These are phyloP conservation scores for Nesoenas mayeri DNA, from an alignment of 2,113 vertebrate species.

Conservation along the genomic window DNA sequence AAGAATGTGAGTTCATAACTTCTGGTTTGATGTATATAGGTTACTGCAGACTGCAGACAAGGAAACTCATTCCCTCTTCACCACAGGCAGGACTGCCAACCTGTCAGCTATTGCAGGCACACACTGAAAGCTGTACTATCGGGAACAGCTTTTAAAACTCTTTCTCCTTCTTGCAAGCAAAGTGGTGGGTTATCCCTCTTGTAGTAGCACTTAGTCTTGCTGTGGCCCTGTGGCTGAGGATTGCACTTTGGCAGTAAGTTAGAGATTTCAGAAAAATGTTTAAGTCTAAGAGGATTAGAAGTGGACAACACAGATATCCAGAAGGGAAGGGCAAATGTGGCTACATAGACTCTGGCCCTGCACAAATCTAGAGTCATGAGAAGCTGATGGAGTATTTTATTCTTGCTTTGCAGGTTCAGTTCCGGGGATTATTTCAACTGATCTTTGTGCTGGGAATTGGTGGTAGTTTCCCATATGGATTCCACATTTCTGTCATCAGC, in stretches of 20 bases:
- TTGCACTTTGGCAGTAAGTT: not conserved
- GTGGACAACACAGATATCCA: not conserved
- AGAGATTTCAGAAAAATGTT: not conserved
- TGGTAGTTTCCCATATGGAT: slow-evolving; percentile 86
- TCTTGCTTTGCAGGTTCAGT: slow-evolving; percentile 55
- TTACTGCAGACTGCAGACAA: not conserved
- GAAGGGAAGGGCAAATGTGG: not conserved
- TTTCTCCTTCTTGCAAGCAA: not conserved
- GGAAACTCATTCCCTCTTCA: not conserved
- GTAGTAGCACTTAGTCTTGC: not conserved
- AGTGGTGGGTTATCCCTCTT: not conserved
- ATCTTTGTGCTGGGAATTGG: slow-evolving; percentile 81
- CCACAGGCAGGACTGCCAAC: not conserved
- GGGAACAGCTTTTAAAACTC: not conserved
- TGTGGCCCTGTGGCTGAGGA: not conserved
- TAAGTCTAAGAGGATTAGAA: not conserved
- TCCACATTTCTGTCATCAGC: slow-evolving; percentile 82
- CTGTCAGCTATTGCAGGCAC: not conserved
- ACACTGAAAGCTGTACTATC: not conserved
- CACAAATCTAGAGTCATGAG: not conserved
- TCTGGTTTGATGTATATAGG: not conserved
- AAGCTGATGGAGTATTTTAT: not conserved
- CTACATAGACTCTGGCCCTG: not conserved
- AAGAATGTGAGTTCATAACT: not conserved
- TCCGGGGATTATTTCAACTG: slow-evolving; percentile 63